phyloP scores from a whole-genome alignment of 2,113 vertebrate species.

The Chamaea fasciata region DNA sequence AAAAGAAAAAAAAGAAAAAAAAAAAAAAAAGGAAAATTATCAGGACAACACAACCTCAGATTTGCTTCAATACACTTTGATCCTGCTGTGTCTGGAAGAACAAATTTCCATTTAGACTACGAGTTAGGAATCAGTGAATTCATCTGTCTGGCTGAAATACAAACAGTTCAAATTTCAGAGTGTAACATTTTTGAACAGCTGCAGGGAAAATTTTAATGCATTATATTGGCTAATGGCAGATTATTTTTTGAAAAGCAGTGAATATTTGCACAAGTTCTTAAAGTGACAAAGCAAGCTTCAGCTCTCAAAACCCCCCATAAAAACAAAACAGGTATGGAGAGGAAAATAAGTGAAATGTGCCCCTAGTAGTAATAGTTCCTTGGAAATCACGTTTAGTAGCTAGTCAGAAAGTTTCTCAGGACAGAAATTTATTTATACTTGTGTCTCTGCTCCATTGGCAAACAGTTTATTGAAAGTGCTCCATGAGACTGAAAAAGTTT shows the following conservation, averaged over 20 bases:
- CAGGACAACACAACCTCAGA: background rate
- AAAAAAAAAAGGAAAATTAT: background rate
- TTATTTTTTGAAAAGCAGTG: conserved; percentile 13
- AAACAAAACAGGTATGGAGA: background rate
- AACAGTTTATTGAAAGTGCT: background rate
- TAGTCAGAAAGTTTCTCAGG: background rate
- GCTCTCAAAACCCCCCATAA: background rate
- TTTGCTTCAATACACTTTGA: conserved; percentile 16
- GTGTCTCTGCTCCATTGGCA: background rate
- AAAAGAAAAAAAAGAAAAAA: background rate
- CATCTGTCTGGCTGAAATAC: conserved; percentile 18
- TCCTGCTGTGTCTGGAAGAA: conserved; percentile 12
- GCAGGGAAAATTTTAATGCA: conserved; percentile 7
- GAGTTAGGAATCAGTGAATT: conserved; percentile 37
- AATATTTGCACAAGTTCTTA: conserved; percentile 8
- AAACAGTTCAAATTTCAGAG: conserved; percentile 39
- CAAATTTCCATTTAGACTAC: conserved; percentile 5
- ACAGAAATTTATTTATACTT: background rate
- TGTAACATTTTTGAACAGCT: conserved; percentile 10
- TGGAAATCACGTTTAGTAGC: background rate
- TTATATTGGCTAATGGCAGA: conserved; percentile 13
- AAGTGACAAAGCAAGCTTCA: background rate
- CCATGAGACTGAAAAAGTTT: background rate
- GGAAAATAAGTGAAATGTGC: background rate
- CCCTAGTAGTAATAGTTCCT: background rate